These are phyloP conservation scores for Onychomys arenicola DNA, from an alignment of 2,797 vertebrate genomes.

Conservation along the genomic window DNA sequence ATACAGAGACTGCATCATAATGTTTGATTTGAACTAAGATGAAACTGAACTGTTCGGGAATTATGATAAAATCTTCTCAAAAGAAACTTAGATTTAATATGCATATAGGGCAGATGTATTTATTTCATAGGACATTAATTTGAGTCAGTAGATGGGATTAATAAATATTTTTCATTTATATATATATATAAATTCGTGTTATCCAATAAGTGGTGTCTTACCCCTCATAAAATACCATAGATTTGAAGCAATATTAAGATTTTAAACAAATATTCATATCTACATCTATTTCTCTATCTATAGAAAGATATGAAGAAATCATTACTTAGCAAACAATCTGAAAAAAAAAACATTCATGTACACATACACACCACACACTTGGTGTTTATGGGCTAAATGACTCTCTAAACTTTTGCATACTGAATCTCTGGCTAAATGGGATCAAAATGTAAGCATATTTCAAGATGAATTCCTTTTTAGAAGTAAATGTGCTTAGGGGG, in stretches of 20 bases:
- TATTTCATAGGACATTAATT: not conserved
- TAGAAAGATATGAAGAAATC: not conserved
- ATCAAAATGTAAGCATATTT: not conserved
- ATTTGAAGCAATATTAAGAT: not conserved
- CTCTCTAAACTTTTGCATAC: not conserved
- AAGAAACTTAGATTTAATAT: not conserved
- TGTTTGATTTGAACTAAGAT: not conserved
- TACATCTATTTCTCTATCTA: not conserved
- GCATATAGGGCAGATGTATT: not conserved
- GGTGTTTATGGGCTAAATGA: not conserved
- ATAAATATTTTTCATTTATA: not conserved
- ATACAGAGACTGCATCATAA: not conserved
- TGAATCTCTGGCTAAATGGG: not conserved
- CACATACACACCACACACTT: not conserved
- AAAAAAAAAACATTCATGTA: not conserved
- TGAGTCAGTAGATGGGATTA: not conserved
- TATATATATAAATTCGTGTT: not conserved
- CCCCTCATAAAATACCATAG: not conserved
- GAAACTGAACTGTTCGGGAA: not conserved
- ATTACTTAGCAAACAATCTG: not conserved
- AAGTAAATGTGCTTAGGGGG: not conserved
- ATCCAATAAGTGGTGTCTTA: not conserved
- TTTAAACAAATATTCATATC: not conserved
- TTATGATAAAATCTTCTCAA: not conserved
- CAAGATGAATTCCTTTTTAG: not conserved